Percentiles rank a stretch among this genome's conserved stretches.
Conservation (phyloP, 2,888 invertebrate species). For the Dastarcus helophoroides region DNA sequence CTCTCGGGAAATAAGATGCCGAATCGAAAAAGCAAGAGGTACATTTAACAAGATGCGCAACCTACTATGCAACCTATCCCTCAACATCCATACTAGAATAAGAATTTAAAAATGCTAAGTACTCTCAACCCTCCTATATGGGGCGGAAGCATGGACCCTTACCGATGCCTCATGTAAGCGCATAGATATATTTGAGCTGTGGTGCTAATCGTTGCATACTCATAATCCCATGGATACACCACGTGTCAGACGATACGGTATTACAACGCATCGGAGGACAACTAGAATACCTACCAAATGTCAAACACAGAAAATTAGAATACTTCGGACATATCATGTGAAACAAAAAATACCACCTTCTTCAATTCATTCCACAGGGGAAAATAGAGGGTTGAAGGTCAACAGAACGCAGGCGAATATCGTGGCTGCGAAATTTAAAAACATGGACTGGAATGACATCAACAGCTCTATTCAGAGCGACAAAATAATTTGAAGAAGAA, state of each 20-base stretch:
- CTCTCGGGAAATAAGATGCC: constrained; percentile 2
- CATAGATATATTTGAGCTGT: constrained; percentile 17
- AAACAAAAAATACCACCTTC: too few relatives aligned
- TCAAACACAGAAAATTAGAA: too few relatives aligned
- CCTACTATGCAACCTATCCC: constrained; percentile 1
- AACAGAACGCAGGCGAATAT: too few relatives aligned
- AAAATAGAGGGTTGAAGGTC: too few relatives aligned
- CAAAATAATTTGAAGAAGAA: too few relatives aligned
- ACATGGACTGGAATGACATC: too few relatives aligned
- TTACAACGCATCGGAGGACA: constrained; percentile 2
- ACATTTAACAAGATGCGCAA: constrained; percentile 3
- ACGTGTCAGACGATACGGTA: constrained; percentile 1
- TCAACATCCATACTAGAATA: constrained; percentile 1
- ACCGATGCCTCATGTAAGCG: constrained; percentile 41
- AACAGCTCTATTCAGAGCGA: too few relatives aligned
- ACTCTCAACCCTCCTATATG: constrained; percentile 1
- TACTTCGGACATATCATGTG: too few relatives aligned
- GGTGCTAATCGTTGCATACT: constrained; percentile 6
- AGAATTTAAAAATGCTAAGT: constrained; percentile 3
- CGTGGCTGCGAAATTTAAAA: too few relatives aligned
- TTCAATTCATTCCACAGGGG: too few relatives aligned
- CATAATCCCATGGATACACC: constrained; percentile 4
- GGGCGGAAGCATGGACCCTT: constrained; percentile 1
- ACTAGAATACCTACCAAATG: background rate
- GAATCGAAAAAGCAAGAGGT: constrained; percentile 4